Evolutionary conservation across 2,113 vertebrate genomes (phyloP), one percentile per base, ranked within the genome.

Genomic region (Corvus cornix): DNA sequence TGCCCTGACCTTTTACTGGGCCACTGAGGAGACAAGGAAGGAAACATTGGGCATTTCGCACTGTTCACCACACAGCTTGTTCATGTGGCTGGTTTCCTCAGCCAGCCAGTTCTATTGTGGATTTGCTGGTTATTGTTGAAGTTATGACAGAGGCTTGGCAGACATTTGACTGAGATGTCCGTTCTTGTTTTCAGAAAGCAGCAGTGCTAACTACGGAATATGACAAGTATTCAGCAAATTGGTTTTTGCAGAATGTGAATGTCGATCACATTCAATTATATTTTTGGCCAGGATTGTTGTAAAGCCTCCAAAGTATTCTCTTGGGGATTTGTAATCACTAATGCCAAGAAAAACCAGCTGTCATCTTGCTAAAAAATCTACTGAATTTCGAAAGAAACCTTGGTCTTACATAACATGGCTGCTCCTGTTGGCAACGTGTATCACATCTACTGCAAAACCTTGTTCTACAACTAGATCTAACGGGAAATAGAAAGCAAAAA

Each of bases 311-410:
- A 58, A 93, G 41, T 59, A 30, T 76, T 85, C 72, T 87, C 74
- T 69, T 67, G 64, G 49, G 64, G 83, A 46, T 87, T 89, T 85
- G 3, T 37, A 86, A 75, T 63, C 49, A 56, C 33, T 27, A 91
- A 73, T 43, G 66, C 77, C 80, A 95, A 84, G 76, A 85, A 90
- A 82, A 90, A 89, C 20, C 60, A 92, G 52, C 68, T 93, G 85
- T 79, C 80, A 14, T 90, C 60, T 89, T 84, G 69, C 72, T 89
- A 92, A 92, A 94, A 79, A 63, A 62, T 46, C n/a, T 53, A 56
- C n/a, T 46, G 60, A 75, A 49, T 84, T 93, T 91, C 10, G 1
- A 56, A 90, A 93, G 48, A 66, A 88, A 75, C 27, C 26, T 62
- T 68, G 16, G 10, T 74, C 59, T 80, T 83, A 31, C 0, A 11